Base-by-base conservation (phyloP, 2,797 vertebrate genomes). In the Perdix hodgsoniae region DNA sequence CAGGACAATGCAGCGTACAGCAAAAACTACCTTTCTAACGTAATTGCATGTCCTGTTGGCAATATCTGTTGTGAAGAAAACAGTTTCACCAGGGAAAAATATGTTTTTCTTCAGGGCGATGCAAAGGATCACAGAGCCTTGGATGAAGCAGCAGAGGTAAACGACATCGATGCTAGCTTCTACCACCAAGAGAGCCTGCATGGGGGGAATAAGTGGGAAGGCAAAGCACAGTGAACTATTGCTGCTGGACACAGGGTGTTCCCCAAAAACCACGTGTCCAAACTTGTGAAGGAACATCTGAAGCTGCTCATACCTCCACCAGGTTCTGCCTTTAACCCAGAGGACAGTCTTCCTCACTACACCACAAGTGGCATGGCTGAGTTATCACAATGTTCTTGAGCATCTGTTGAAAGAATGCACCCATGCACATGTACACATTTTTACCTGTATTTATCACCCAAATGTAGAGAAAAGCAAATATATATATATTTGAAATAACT, bases 121-220 rank as follows among this genome's bases (percentile, higher is more conserved):
- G 7, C 23, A 57, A 19, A 97, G 33, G 10, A 29, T 39, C 56
- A 97, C 69, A 29, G 71, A 91, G 11, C 93, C 91, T 2, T 22
- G 40, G 35, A 10, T 69, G 52, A 94, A 70, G 86, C 96, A 97
- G 64, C 97, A 97, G 56, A 73, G 92, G 33, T 96, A 96, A 5
- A 73, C 42, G 5, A 96, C 29, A 11, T 63, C 52, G 50, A 96
- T 95, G 70, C 90, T 63, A 4, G 54, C 72, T 74, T 97, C 78
- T 13, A 96, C 85, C 3, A 67, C 11, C 61, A 96, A 22, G 3
- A 93, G 88, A 39, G 29, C 83, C 97, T 97, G 45, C 14, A 59
- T 63, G 37, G 19, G 71, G 14, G 22, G 4, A 5, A 11, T 23
- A 18, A 71, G 11, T 3, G 23, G 40, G 61, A 26, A 71, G 17